phyloP scores from a whole-genome alignment of 1,140 invertebrate genomes.

The Thalassaphorura encarpata region DNA sequence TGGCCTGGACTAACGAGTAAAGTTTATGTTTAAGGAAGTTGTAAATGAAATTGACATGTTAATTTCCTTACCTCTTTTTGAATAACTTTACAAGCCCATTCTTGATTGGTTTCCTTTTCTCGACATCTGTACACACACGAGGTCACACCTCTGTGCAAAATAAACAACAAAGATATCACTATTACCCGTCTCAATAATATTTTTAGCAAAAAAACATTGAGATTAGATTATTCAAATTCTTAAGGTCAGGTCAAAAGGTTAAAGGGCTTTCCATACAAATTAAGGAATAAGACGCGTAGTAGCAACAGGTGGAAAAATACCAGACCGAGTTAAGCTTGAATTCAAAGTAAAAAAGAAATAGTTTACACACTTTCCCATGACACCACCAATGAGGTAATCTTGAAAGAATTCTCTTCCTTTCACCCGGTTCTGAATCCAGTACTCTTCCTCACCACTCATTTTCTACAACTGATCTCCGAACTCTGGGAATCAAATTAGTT shows the following conservation, averaged over 20 bases:
- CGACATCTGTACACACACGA: slow-evolving; percentile 35
- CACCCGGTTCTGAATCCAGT: slow-evolving; percentile 23
- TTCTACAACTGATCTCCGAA: background rate
- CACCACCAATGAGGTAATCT: slow-evolving; percentile 34
- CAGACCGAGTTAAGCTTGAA: background rate
- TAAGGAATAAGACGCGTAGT: background rate
- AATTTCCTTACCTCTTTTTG: slow-evolving; percentile 33
- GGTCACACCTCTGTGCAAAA: slow-evolving; percentile 34
- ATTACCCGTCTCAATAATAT: no score
- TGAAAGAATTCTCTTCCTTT: slow-evolving; percentile 18
- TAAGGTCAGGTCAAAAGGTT: no score
- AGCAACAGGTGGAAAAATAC: background rate
- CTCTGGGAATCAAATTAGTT: background rate
- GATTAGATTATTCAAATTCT: no score
- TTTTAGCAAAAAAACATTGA: no score
- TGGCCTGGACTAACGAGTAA: no score
- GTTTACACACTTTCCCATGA: slow-evolving; percentile 35
- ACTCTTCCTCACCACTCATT: background rate
- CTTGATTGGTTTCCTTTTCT: slow-evolving; percentile 32
- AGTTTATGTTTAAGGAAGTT: no score
- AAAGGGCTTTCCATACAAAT: background rate
- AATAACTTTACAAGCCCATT: slow-evolving; percentile 37
- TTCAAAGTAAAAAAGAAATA: slow-evolving; percentile 4
- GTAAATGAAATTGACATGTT: no score
- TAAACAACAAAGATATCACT: no score